phyloP scores from a whole-genome alignment of 2,113 vertebrate species.

The Coreoperca whiteheadi region DNA sequence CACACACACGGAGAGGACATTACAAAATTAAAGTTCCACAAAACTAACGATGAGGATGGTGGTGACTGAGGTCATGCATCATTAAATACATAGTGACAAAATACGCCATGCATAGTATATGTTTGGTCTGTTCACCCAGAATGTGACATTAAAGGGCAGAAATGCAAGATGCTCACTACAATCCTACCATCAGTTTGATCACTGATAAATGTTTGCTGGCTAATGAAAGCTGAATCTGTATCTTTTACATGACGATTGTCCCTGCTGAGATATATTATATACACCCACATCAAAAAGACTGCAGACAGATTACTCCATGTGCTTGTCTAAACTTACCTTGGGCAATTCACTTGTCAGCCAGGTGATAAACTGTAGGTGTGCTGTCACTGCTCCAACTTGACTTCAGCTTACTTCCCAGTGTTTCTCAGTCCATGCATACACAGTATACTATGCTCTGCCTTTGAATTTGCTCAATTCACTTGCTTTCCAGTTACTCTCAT shows the following conservation, averaged over 20 bases:
- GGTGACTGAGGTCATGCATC: not conserved
- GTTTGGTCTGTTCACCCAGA: not conserved
- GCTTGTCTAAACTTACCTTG: slow-evolving; percentile 38
- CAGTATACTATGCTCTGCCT: slow-evolving; percentile 20
- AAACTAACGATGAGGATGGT: slow-evolving; percentile 20
- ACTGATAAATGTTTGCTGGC: not conserved
- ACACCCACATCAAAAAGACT: not conserved
- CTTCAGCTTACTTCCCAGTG: not conserved
- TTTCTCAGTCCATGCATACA: slow-evolving; percentile 12
- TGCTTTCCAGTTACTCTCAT: slow-evolving; percentile 40
- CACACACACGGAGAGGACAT: not conserved
- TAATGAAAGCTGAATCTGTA: not conserved
- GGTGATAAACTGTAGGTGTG: not conserved
- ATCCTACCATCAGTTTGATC: not conserved
- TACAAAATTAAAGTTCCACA: slow-evolving; percentile 66
- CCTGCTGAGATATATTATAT: not conserved
- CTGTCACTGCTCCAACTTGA: not conserved
- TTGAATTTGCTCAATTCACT: slow-evolving; percentile 46
- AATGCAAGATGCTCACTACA: not conserved
- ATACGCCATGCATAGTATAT: not conserved
- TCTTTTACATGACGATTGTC: not conserved
- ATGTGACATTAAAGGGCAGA: not conserved
- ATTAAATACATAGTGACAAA: not conserved
- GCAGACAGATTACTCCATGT: not conserved
- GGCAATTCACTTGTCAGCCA: slow-evolving; percentile 9